These are phyloP conservation scores for Cheilosia urbana DNA, from an alignment of 2,888 invertebrate genomes.

Conservation along the genomic window DNA sequence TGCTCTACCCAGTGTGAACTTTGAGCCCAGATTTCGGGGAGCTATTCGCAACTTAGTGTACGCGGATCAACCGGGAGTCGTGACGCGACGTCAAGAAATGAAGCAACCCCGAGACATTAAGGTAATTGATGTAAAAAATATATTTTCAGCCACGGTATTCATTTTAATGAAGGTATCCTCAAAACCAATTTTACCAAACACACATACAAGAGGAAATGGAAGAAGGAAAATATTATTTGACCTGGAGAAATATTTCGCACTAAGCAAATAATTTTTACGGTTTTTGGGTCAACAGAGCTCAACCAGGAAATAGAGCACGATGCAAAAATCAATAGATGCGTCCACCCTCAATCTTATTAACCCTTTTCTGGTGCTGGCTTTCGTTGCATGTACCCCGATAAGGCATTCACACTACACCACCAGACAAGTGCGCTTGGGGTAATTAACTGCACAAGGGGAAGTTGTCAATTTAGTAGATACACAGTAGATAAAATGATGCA, in stretches of 20 bases:
- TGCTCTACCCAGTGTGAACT: conserved; percentile 95
- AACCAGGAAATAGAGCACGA: conserved; percentile 60
- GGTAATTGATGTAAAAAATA: conserved; percentile 84
- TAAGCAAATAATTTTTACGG: neutral
- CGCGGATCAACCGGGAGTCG: conserved; percentile 91
- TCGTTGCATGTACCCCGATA: conserved; percentile 2
- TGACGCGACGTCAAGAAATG: conserved; percentile 93
- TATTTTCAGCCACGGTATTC: neutral
- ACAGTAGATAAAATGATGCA: conserved; percentile 54
- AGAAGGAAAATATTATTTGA: neutral
- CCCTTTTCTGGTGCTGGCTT: conserved; percentile 32
- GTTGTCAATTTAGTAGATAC: conserved; percentile 32
- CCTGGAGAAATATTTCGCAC: conserved; percentile 25
- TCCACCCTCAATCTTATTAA: conserved; percentile 68
- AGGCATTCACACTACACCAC: conserved; percentile 35
- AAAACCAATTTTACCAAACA: neutral
- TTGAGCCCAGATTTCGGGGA: conserved; percentile 96
- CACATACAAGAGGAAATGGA: neutral
- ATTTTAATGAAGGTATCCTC: neutral
- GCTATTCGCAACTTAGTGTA: conserved; percentile 96
- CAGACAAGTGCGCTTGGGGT: conserved; percentile 18
- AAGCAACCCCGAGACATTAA: conserved; percentile 91
- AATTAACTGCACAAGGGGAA: conserved; percentile 47
- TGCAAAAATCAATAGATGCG: conserved; percentile 70
- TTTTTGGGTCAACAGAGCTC: conserved; percentile 56